A percentile compares a stretch with the other conserved stretches of the same genome.
Evolutionary conservation across 2,797 vertebrate species (phyloP).

Genomic region (Meda fulgida): DNA sequence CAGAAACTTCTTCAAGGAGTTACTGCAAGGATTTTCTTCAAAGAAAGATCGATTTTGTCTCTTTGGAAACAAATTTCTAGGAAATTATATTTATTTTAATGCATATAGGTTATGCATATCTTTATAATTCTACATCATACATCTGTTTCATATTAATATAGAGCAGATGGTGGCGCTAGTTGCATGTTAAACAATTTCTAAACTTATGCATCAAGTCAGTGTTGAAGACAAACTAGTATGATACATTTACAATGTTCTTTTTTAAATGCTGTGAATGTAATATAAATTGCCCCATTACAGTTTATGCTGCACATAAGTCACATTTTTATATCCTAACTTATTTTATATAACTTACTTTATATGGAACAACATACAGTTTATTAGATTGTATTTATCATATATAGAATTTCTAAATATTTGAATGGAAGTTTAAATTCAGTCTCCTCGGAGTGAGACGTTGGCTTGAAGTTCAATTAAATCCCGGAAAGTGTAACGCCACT

Average conservation of each 20-base stretch:
- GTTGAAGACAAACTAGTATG: background rate
- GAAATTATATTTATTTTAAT: background rate
- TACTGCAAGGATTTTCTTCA: background rate
- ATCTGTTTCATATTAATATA: background rate
- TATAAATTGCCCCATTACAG: background rate
- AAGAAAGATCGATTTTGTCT: background rate
- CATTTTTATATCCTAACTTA: background rate
- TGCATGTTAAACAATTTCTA: background rate
- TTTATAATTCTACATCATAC: background rate
- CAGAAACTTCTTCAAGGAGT: background rate
- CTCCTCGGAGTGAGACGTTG: background rate
- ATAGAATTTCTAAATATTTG: background rate
- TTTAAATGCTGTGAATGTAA: background rate
- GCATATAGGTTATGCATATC: background rate
- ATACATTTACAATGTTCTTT: background rate
- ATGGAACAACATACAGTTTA: too few relatives aligned
- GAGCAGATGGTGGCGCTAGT: conserved; percentile 34
- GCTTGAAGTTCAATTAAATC: background rate
- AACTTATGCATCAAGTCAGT: background rate
- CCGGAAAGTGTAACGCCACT: background rate
- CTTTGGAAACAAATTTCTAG: background rate
- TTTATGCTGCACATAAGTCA: background rate
- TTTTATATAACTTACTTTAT: background rate
- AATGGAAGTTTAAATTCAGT: background rate
- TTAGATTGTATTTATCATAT: background rate